Base-by-base conservation (phyloP, 2,797 vertebrate species). In the Cetoscarus ocellatus region DNA sequence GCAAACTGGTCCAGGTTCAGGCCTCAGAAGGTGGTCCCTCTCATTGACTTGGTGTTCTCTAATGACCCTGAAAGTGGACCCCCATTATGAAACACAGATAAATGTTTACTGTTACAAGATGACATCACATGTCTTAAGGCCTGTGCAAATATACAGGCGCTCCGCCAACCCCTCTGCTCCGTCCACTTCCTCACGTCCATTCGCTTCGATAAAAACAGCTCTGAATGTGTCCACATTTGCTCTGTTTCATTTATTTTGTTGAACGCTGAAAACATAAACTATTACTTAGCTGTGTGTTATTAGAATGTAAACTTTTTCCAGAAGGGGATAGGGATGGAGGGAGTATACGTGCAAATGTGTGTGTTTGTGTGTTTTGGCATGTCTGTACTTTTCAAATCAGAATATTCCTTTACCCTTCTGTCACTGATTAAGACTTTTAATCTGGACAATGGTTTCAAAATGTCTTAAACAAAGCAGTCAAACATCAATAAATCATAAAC, bases 251-350 rank as follows among this genome's bases (percentile, higher is more conserved):
- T 94, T 95, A 93, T 95, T 94, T 94, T 77, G 88, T 82, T 76
- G 88, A 77, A 67, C 3, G 54, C 78, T 93, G 83, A 92, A 89
- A 90, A 92, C 75, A 93, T 93, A 93, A 94, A 95, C 93, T 90
- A 89, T 91, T 88, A 89, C 87, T 91, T 92, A 92, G 85, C 83
- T 64, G 71, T 77, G 81, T 90, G 85, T 89, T 91, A 83, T 91
- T 91, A 88, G 86, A 90, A 79, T 72, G 58, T 83, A 69, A 85
- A 64, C 64, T 68, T 75, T 87, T 86, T 86, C 79, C 63, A 27
- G 58, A 71, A 36, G 36, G 50, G 55, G 43, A 49, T 36, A 19
- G n/a, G 42, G 73, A 69, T 44, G 42, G 58, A 42, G 70, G 7
- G 8, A 1, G 59, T 8, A 47, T 43, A 44, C 60, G 64, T 57